Base-by-base conservation (phyloP, 1,140 invertebrate species). In the Rhyzopertha dominica region DNA sequence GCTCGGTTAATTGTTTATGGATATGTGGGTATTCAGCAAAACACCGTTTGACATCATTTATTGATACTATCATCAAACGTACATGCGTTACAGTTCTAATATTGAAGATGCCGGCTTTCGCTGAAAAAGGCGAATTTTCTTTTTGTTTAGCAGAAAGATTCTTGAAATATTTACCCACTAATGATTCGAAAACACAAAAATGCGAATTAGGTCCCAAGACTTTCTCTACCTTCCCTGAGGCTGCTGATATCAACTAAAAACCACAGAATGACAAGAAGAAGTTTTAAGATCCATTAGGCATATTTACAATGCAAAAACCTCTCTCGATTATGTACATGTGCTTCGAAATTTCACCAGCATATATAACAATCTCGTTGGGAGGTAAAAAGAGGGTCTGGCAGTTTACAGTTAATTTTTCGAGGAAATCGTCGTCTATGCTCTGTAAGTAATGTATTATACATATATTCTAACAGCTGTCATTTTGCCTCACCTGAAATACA, bases 251-350 rank as follows among this genome's bases (percentile, higher is more conserved):
- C 13, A 69, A 50, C 67, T 70, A 36, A 25, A 61, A 42, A 14
- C 18, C 20, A 5, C 14, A 29, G 14, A 14, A 9, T 17, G 14
- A 2, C 26, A 17, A 18, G 2, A 25, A n/a, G 3, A 14, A 41
- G 8, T 30, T 36, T 18, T 39, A 12, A 23, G 20, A 24, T 23
- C 23, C 29, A 43, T 23, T 40, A 31, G 23, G 30, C 35, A 20
- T 37, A 38, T 47, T 54, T 18, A 71, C 69, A 59, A 71, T 66
- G 44, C 71, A 73, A 17, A 65, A 67, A 2, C 71, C 71, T 37
- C 65, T 59, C 29, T 70, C 67, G 14, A 73, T 66, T 13, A 73
- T 57, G 28, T 70, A 72, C 40, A 73, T 70, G 40, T 71, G 66
- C 37, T 70, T 68, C 39, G 54, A 60, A 29, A 70, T 63, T 38